Evolutionary conservation across 2,797 vertebrate species (phyloP).

Genomic region (Tokudaia tokunoshimensis): DNA sequence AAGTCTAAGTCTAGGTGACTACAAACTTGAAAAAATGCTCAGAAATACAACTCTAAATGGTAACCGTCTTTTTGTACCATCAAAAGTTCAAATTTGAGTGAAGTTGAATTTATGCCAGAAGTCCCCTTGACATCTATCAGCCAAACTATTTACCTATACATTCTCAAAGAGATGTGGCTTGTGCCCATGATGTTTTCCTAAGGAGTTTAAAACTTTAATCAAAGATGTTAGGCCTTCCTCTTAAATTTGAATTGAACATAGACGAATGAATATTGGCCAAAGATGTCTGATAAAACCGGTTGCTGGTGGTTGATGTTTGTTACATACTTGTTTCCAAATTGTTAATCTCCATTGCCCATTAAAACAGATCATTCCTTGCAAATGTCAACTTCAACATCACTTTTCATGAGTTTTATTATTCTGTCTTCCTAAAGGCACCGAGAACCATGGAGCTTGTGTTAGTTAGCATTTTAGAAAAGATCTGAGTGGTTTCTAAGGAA

Average conservation of each 20-base stretch:
- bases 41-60: not conserved
- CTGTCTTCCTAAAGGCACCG: not conserved
- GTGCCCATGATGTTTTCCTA: not conserved
- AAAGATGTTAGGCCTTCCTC: not conserved
- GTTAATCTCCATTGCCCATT: not conserved
- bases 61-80: not conserved
- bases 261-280: not conserved
- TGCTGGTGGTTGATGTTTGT: not conserved
- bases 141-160: not conserved
- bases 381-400: not conserved
- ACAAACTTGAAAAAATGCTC: not conserved
- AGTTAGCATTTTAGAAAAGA: not conserved
- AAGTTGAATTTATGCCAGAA: conserved; percentile 39
- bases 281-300: not conserved
- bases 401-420: not conserved
- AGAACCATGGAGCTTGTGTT: not conserved
- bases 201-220: not conserved
- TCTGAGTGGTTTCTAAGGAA: not conserved
- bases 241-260: conserved; percentile 12
- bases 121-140: not conserved
- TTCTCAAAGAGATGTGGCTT: conserved; percentile 4
- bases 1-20: not conserved
- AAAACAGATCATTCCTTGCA: not conserved
- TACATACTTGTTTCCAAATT: not conserved
- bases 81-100: not conserved